These are phyloP conservation scores for Dendronephthya gigantea DNA, from an alignment of 64 coral and sea anemone species.

Conservation along the genomic window DNA sequence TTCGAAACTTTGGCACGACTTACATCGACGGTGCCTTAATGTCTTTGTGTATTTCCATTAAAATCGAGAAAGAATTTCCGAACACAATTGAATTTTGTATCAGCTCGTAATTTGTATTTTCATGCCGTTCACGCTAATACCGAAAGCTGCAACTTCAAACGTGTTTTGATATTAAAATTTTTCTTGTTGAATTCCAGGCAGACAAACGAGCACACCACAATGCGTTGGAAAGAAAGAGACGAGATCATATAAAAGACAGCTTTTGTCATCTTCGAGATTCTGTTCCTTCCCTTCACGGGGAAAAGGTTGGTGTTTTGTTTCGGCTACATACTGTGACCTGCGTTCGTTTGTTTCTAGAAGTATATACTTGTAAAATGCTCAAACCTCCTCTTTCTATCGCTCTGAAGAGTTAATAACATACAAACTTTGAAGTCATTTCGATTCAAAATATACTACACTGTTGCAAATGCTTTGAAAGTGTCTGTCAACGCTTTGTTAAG, in stretches of 20 bases:
- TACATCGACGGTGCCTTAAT: neutral
- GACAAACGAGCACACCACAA: conserved; percentile 98
- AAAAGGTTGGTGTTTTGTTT: conserved; percentile 55
- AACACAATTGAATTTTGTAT: neutral
- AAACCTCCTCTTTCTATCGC: neutral
- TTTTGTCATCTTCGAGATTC: conserved; percentile 91
- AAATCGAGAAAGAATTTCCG: no score
- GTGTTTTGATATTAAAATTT: neutral
- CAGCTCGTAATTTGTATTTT: conserved; percentile 17
- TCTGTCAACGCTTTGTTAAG: neutral
- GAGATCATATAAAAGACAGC: conserved; percentile 98
- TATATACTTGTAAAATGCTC: neutral
- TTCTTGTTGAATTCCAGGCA: conserved; percentile 41
- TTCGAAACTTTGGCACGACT: neutral
- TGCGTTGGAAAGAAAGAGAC: conserved; percentile 81
- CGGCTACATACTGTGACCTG: neutral
- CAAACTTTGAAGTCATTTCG: neutral
- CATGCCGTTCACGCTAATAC: conserved; percentile 6
- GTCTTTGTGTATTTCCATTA: neutral
- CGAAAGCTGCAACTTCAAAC: neutral
- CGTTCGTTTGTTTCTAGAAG: neutral
- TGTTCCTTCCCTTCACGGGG: conserved; percentile 89
- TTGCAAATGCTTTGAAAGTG: neutral
- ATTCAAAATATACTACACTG: neutral
- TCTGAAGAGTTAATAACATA: neutral